Evolutionary conservation across 2,797 vertebrate genomes (phyloP), one percentile per base, ranked within the genome.

Genomic region (Aulostomus chinensis): DNA sequence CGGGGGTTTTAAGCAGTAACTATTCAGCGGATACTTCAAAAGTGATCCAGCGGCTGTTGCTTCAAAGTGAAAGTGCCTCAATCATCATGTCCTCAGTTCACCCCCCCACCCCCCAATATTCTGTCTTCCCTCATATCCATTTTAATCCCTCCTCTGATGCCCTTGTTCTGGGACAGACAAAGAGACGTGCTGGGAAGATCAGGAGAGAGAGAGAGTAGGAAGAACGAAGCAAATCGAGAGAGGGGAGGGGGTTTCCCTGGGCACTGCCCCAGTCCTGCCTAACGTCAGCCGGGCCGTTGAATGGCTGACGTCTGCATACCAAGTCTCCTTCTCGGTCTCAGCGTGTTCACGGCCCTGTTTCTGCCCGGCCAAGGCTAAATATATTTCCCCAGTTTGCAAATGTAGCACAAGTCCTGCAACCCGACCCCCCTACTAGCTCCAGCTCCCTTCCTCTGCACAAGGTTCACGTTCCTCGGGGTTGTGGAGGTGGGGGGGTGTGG

Each of bases 401-500:
- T 92, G 91, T 92, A 92, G 90, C 91, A 92, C 90, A 91, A 93
- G 90, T 91, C 83, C 83, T 91, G 91, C 89, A 93, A 93, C 90
- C 84, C 42, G 91, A 92, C 79, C 86, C 81, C 68, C 70, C 20
- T 4, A 36, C 65, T 57, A 36, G 76, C 60, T 54, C 52, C 32
- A 7, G 74, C 78, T 81, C 80, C 77, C 72, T 82, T 81, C 82
- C 86, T 78, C 68, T 75, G 65, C 82, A 81, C 85, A 70, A 58
- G 88, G 84, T 86, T 87, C 90, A 83, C 83, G 85, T 87, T 92
- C 85, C 86, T 78, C 68, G 37, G 72, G 67, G 74, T 78, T 73
- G 77, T 71, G 69, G 59, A 60, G 74, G 72, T 62, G 63, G 76
- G 22, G 43, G 37, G 10, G 36, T 12, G 49, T 15, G 54, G 36